Evolutionary conservation across 2,797 vertebrate genomes (phyloP), one percentile per base, ranked within the genome.

Genomic region (Sandelia bainsii): DNA sequence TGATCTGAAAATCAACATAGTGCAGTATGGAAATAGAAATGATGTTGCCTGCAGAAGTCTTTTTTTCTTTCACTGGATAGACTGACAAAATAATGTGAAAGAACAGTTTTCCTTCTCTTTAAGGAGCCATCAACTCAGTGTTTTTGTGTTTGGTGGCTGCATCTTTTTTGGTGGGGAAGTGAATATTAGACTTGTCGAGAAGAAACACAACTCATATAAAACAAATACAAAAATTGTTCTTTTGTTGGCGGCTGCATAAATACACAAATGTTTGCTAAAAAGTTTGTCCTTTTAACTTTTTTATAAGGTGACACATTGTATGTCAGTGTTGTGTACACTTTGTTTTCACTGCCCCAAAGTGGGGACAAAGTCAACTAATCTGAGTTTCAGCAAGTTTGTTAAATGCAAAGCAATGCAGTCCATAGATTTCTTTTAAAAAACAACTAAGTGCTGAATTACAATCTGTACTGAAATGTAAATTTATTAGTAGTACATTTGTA

Each of bases 311-410:
- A 6, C 4, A 34, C 2, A 59, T 42, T 22, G 13, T 27, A 1
- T 6, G 1, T 8, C 11, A 62, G 19, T 14, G 8, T 54, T 62
- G 23, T 29, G 1, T 51, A 25, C n/a, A 37, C 39, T 34, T 50
- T 22, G 40, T 11, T 64, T 60, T 11, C 3, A 54, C 74, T 70
- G 67, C 32, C 54, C 48, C 12, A 48, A n/a, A 39, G 67, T 77
- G 73, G 61, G 48, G 25, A 6, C 51, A 44, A 37, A 51, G 1
- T 34, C 6, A 34, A 22, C 1, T 2, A 6, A 8, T 46, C 2
- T 29, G 11, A 5, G 20, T 22, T 14, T 14, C 9, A 16, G 40
- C 19, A 29, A 37, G 23, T 20, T 16, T 8, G 42, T 10, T 49
- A 9, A 16, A 22, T 37, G 34, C 42, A 48, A 6, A 40, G 19